phyloP scores from a whole-genome alignment of 2,888 invertebrate species.

The Mythimna albipuncta region DNA sequence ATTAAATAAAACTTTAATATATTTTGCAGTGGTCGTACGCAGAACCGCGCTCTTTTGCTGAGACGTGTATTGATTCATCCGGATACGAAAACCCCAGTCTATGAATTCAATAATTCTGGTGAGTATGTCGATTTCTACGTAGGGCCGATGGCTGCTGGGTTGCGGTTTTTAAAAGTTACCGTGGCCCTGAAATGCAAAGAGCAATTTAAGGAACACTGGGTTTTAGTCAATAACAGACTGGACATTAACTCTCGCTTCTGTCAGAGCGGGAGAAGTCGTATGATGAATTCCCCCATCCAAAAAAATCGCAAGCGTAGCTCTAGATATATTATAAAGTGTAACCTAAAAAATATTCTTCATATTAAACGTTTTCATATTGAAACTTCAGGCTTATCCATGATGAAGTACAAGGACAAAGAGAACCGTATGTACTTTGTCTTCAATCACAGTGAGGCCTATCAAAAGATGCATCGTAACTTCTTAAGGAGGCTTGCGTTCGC shows the following conservation, averaged over 20 bases:
- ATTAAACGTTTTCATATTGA: not conserved
- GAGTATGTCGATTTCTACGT: not conserved
- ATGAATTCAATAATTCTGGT: constrained; percentile 52
- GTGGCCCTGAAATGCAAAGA: no score
- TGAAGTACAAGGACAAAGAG: constrained; percentile 57
- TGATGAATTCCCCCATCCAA: not conserved
- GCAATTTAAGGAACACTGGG: no score
- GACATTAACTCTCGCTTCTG: no score
- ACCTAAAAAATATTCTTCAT: not conserved
- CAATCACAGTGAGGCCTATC: constrained; percentile 71
- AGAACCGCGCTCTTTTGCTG: constrained; percentile 45
- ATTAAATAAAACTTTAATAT: not conserved
- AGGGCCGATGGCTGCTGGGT: no score
- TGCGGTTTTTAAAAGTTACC: no score
- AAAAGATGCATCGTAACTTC: constrained; percentile 65
- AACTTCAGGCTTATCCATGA: constrained; percentile 74
- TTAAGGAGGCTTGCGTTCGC: constrained; percentile 24
- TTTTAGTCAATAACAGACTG: no score
- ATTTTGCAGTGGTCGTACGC: constrained; percentile 35
- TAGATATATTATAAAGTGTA: not conserved
- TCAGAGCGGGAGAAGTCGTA: no score
- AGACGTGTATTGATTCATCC: constrained; percentile 50
- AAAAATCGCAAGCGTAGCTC: not conserved
- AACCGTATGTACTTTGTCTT: constrained; percentile 69
- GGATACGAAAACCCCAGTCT: constrained; percentile 47